Evolutionary conservation across 2,888 invertebrate genomes (phyloP).

Genomic region (Siphonodentalium dalli): DNA sequence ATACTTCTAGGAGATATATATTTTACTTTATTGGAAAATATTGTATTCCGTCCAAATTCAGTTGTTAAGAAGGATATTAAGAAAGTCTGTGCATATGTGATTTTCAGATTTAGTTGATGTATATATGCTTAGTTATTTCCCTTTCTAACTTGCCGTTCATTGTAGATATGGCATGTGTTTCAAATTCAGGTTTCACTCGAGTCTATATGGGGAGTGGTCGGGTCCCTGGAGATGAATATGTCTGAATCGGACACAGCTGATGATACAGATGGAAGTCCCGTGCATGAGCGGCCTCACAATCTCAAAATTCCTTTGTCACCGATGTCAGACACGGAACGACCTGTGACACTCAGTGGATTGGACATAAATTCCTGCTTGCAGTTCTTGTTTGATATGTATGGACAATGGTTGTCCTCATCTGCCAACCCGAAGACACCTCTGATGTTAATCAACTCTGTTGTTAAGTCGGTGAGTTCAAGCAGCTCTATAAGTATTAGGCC

Average conservation of each 20-base stretch:
- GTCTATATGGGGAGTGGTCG: constrained; percentile 61
- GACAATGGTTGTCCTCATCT: constrained; percentile 75
- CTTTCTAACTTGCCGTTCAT: too few species aligned
- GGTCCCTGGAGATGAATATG: constrained; percentile 46
- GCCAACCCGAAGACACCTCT: constrained; percentile 60
- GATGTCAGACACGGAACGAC: constrained; percentile 39
- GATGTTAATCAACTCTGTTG: constrained; percentile 63
- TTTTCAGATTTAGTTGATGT: background rate
- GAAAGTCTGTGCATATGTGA: background rate
- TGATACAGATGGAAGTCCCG: constrained; percentile 49
- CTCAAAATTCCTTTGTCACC: constrained; percentile 15
- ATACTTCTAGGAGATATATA: too few species aligned
- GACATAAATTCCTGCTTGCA: constrained; percentile 93
- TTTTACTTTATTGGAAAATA: too few species aligned
- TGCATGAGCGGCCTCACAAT: constrained; percentile 16
- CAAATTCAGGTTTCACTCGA: constrained; percentile 63
- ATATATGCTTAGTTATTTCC: too few species aligned
- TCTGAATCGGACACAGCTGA: constrained; percentile 52
- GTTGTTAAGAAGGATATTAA: too few species aligned
- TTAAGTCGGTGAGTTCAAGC: constrained; percentile 67
- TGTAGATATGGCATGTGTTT: too few species aligned
- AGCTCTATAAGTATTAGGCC: too few species aligned
- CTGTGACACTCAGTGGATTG: constrained; percentile 69
- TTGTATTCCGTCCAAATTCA: too few species aligned
- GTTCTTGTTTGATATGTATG: constrained; percentile 87